A percentile compares a stretch with the other conserved stretches of the same genome.
Evolutionary conservation across 2,888 invertebrate genomes (phyloP).

Genomic region (Sphecodes monilicornis): DNA sequence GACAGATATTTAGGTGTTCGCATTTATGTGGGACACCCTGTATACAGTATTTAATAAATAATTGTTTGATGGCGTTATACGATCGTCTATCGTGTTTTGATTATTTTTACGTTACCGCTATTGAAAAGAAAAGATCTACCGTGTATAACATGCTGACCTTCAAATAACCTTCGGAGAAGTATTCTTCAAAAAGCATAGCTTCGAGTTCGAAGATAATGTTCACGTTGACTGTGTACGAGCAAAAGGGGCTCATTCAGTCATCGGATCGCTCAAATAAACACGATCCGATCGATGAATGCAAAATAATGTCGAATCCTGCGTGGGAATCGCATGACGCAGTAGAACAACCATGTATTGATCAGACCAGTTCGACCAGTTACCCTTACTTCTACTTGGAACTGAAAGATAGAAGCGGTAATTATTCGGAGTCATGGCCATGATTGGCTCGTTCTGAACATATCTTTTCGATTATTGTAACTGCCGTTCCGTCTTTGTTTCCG

Average conservation of each 20-base stretch:
- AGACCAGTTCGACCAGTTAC: not conserved
- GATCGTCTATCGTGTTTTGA: no score
- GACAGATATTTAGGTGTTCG: no score
- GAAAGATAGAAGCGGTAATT: not conserved
- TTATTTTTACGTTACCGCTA: no score
- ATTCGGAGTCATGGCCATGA: not conserved
- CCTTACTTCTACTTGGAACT: not conserved
- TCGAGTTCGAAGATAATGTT: not conserved
- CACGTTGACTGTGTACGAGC: not conserved
- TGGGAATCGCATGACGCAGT: not conserved
- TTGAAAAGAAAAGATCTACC: no score
- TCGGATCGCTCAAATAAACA: not conserved
- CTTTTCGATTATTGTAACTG: not conserved
- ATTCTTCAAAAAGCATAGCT: not conserved
- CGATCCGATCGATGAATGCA: not conserved
- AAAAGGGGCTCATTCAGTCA: not conserved
- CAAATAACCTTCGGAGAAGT: not conserved
- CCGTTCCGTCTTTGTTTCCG: not conserved
- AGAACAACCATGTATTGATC: not conserved
- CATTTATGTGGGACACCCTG: no score
- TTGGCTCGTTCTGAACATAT: not conserved
- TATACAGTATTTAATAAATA: no score
- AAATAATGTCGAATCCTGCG: not conserved
- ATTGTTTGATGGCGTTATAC: no score
- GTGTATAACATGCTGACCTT: not conserved